Evolutionary conservation across 2,888 invertebrate genomes (phyloP).

Genomic region (Argyra leucocephala): DNA sequence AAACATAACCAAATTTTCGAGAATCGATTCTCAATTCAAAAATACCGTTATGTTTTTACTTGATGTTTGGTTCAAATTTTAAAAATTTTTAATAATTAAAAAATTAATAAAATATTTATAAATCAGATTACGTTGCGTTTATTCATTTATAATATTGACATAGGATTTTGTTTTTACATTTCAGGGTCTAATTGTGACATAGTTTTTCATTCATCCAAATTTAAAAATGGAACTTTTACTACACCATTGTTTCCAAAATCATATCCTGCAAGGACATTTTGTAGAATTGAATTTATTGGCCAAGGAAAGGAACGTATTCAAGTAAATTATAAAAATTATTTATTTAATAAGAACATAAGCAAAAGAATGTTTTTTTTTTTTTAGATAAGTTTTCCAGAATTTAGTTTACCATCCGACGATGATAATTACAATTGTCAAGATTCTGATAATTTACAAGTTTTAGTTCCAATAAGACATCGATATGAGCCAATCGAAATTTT

Average conservation of each 20-base stretch:
- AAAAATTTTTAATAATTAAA: no score
- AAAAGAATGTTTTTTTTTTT: no score
- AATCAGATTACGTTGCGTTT: no score
- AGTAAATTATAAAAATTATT: slow-evolving; percentile 45
- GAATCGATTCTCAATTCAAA: not conserved
- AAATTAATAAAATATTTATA: no score
- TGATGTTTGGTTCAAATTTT: no score
- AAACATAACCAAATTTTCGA: not conserved
- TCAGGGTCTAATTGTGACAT: slow-evolving; percentile 69
- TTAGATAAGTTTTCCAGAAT: slow-evolving; percentile 40
- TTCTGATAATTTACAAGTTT: slow-evolving; percentile 45
- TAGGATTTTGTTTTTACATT: slow-evolving; percentile 37
- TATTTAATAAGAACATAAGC: not conserved
- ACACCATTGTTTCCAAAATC: slow-evolving; percentile 78
- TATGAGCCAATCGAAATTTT: slow-evolving; percentile 79
- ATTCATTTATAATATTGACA: not conserved
- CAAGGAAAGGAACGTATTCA: slow-evolving; percentile 75
- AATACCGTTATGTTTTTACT: no score
- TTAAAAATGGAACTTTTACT: slow-evolving; percentile 72
- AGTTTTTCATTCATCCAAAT: slow-evolving; percentile 66
- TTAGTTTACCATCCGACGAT: slow-evolving; percentile 36
- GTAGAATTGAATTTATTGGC: slow-evolving; percentile 85
- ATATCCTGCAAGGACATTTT: slow-evolving; percentile 70
- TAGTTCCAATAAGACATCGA: slow-evolving; percentile 70
- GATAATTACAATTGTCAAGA: slow-evolving; percentile 35